phyloP scores from a whole-genome alignment of 2,888 invertebrate species.

The Ommatoiulus sabulosus region DNA sequence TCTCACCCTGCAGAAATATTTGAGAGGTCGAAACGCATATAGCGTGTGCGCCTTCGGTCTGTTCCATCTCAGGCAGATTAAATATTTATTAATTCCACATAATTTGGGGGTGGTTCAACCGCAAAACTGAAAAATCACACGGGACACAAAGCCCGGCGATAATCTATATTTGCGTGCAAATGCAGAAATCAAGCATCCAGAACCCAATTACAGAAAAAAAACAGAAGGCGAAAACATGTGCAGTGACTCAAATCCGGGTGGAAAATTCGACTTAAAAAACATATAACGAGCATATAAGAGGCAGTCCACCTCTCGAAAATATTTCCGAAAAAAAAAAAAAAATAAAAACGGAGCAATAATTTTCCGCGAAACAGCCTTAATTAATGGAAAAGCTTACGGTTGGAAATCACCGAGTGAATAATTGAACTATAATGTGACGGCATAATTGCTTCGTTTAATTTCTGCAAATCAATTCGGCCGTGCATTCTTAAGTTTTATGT shows the following conservation, averaged over 20 bases:
- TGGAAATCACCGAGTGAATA: conserved; percentile 3
- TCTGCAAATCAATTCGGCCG: neutral
- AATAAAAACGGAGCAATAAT: neutral
- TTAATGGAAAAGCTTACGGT: neutral
- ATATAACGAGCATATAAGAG: neutral
- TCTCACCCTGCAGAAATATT: too few species aligned
- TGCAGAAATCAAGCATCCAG: conserved; percentile 36
- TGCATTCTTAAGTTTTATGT: neutral
- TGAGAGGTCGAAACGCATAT: neutral
- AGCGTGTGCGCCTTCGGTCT: neutral
- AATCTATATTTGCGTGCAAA: conserved; percentile 27
- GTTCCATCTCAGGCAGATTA: conserved; percentile 21
- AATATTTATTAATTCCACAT: conserved; percentile 40
- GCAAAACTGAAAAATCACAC: conserved; percentile 30
- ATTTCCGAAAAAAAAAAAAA: neutral
- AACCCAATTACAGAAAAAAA: conserved; percentile 12
- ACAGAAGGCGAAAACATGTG: neutral
- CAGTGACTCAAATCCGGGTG: conserved; percentile 37
- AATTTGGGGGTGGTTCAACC: conserved; percentile 39
- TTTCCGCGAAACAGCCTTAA: neutral
- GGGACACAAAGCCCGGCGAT: conserved; percentile 31
- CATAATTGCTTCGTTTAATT: neutral
- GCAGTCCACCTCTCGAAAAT: neutral
- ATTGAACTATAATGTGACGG: neutral
- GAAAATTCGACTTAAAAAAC: neutral